Conservation (phyloP, 2,888 invertebrate genomes). For the Aphodius sticticus region DNA sequence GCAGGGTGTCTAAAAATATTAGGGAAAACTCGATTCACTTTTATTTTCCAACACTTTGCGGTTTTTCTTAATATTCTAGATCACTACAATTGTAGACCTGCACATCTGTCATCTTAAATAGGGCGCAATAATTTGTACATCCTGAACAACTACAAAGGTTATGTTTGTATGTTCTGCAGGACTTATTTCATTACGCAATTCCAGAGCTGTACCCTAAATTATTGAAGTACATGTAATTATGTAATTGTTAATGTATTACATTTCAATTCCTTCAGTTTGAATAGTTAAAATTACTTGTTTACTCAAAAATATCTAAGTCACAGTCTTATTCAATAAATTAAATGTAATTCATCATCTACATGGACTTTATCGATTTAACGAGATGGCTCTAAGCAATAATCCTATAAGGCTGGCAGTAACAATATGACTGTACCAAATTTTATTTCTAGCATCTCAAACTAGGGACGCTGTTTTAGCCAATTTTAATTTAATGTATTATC, state of each 20-base stretch:
- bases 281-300: too few species aligned
- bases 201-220: neutral
- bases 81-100: neutral
- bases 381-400: neutral
- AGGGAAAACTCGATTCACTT: slow-evolving; percentile 5
- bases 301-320: too few species aligned
- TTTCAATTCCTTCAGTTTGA: too few species aligned
- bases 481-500: slow-evolving; percentile 31
- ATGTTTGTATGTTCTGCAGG: neutral
- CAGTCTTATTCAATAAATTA: too few species aligned
- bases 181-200: neutral
- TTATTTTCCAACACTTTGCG: neutral
- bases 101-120: neutral
- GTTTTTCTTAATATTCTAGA: slow-evolving; percentile 1
- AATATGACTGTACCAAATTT: slow-evolving; percentile 4
- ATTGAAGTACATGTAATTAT: neutral
- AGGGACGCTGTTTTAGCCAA: slow-evolving; percentile 21
- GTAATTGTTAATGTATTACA: neutral
- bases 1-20: neutral
- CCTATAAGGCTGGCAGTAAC: neutral
- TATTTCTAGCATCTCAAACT: neutral
- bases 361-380: neutral
- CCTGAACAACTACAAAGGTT: neutral
- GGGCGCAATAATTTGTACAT: slow-evolving; percentile 5
- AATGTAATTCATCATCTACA: neutral